Base-by-base conservation (phyloP, 1,140 invertebrate species). In the Radopholus similis region DNA sequence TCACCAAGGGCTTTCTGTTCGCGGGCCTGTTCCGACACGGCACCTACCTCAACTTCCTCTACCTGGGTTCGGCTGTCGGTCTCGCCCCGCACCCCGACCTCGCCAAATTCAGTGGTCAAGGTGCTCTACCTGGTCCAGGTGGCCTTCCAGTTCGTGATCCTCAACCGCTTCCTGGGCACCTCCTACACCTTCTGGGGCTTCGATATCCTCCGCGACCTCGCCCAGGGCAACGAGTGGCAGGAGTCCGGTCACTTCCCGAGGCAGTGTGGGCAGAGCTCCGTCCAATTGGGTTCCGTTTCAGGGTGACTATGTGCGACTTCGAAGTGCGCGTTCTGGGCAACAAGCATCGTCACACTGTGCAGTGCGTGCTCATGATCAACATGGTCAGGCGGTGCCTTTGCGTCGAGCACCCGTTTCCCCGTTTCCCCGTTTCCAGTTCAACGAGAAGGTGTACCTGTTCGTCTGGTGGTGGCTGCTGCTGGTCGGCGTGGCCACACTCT, bases 101-200 rank as follows among this genome's bases (percentile, higher is more conserved):
- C 30, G 23, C 47, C 23, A 11, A 11, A 11, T 4, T 26, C 47
- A 51, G 47, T 84, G 40, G 81, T 85, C 38, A 86, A 86, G 74
- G 37, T 85, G 23, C 65, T 86, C 2, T 86, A 85, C 68, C 78
- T 85, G 4, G 30, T 82, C 34, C 86, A 86, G 72, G 83, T 85
- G 23, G 72, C 86, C 23, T 77, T 77, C 47, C 86, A 86, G 69
- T 83, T 86, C 67, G 82, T 86, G 66, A 77, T 28, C n/a, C 21
- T 62, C 28, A 62, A 62, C 68, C 76, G 73, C 18, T 86, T 86
- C 77, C 82, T 86, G 49, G 84, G 84, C 35, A 82, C 82, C 53
- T 83, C 84, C 53, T 86, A 84, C 72, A 81, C 83, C 42, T 77
- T 85, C 65, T 86, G 84, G 72, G 86, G 86, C n/a, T 76, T 85